Base-by-base conservation (phyloP, 1,140 invertebrate species). In the Drosophila paulistorum region DNA sequence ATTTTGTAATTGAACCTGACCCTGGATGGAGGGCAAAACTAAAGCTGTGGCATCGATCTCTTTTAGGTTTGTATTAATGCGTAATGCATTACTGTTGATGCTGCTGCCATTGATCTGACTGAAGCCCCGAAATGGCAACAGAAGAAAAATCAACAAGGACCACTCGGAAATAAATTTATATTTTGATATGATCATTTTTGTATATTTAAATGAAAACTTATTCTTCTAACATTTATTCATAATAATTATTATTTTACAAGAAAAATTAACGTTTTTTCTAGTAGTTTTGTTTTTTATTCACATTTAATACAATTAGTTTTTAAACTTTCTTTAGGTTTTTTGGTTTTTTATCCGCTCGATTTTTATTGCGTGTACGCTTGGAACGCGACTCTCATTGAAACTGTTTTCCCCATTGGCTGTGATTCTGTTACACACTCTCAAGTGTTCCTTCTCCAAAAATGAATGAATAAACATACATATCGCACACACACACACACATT, bases 361-460 rank as follows among this genome's bases (percentile, higher is more conserved):
- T 59, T 73, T 64, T 57, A 65, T 51, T 82, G 75, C 72, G 73
- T 83, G 83, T 87, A 75, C 73, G 84, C n/a, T 68, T 74, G 62
- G 73, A 68, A 39, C 70, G 83, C 84, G 79, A 83, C 73, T 89
- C 80, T 77, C 72, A 74, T 70, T 58, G 66, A 83, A 81, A 80
- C 83, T 87, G 83, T 83, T 80, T 61, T 71, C 74, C 66, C 73
- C 70, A 65, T 74, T 77, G 76, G 65, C 75, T 62, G 62, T 45
- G 80, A 83, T 83, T 79, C 75, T 65, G 69, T 65, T 79, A 67
- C 83, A 77, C 73, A 68, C 76, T 75, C 76, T 75, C 70, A 76
- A 68, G 65, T 89, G 80, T 87, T 87, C 79, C 84, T 87, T 74
- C 84, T 80, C 68, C 69, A 79, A 81, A 81, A 66, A 51, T 65